Conservation (phyloP, 2,888 invertebrate genomes). For the Sinhomidia bicolor region DNA sequence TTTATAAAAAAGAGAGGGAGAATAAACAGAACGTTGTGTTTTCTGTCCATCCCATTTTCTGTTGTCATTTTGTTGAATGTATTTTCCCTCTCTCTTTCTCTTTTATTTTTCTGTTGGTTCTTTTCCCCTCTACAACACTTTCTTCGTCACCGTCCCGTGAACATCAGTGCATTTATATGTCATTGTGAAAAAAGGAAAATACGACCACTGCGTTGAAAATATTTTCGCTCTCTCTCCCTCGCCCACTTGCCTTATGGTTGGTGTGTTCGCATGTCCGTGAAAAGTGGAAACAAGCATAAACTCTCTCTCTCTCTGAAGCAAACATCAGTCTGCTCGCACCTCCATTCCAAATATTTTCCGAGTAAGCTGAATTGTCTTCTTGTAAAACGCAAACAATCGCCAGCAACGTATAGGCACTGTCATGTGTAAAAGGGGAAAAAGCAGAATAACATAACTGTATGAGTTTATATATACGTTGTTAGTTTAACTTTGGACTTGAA, state of each 20-base stretch:
- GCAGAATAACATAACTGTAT: no score
- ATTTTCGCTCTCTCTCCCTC: no score
- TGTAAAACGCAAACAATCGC: not conserved
- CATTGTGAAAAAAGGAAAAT: not conserved
- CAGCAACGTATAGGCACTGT: no score
- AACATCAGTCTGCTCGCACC: not conserved
- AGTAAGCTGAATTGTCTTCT: slow-evolving; percentile 24
- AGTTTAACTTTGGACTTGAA: not conserved
- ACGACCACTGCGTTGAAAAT: no score
- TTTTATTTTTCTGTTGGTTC: not conserved
- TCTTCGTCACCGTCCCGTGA: slow-evolving; percentile 3
- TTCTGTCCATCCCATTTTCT: slow-evolving; percentile 29
- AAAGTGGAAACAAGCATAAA: not conserved
- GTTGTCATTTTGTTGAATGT: slow-evolving; percentile 28
- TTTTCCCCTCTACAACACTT: slow-evolving; percentile 37
- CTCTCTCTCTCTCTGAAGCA: no score
- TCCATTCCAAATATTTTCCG: not conserved
- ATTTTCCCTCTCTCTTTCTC: not conserved
- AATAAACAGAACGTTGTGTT: slow-evolving; percentile 9
- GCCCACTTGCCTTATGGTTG: no score
- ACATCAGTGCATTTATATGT: slow-evolving; percentile 41
- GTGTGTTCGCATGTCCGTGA: no score
- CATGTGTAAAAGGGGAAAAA: not conserved
- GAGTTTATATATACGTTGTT: no score
- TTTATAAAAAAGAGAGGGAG: not conserved